These are phyloP conservation scores for Peromyscus maniculatus DNA, from an alignment of 2,113 vertebrate species.

Conservation along the genomic window DNA sequence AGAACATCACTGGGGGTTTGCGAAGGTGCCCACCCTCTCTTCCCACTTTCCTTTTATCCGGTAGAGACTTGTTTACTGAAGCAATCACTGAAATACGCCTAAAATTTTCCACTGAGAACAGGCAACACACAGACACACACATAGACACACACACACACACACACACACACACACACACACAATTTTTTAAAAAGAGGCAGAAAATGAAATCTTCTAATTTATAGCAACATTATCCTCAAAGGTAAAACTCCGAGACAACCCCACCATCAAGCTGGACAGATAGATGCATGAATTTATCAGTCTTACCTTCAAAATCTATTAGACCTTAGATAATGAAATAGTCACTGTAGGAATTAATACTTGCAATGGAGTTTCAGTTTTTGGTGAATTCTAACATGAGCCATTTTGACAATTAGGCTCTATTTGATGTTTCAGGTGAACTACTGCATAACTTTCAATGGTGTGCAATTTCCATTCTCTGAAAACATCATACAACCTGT, in stretches of 20 bases:
- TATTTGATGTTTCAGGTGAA: neutral
- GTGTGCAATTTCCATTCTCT: neutral
- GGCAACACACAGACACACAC: neutral
- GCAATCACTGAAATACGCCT: neutral
- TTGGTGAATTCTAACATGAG: neutral
- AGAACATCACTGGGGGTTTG: conserved; percentile 14
- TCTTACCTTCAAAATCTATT: neutral
- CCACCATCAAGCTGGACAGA: neutral
- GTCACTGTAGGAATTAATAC: neutral
- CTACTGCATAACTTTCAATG: neutral
- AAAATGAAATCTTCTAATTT: conserved; percentile 13
- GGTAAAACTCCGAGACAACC: neutral
- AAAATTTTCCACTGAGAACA: conserved; percentile 27
- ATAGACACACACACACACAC: neutral
- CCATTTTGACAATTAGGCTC: neutral
- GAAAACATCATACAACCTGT: neutral
- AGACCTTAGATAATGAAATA: neutral
- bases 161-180: neutral
- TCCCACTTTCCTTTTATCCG: conserved; percentile 52
- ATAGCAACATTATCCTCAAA: neutral
- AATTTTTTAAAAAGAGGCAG: conserved; percentile 58
- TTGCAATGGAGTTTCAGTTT: neutral
- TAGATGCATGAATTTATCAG: neutral
- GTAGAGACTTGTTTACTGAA: conserved; percentile 66
- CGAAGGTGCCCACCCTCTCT: conserved; percentile 37